Base-by-base conservation (phyloP, 2,888 invertebrate genomes). In the Apotomis betuletana region DNA sequence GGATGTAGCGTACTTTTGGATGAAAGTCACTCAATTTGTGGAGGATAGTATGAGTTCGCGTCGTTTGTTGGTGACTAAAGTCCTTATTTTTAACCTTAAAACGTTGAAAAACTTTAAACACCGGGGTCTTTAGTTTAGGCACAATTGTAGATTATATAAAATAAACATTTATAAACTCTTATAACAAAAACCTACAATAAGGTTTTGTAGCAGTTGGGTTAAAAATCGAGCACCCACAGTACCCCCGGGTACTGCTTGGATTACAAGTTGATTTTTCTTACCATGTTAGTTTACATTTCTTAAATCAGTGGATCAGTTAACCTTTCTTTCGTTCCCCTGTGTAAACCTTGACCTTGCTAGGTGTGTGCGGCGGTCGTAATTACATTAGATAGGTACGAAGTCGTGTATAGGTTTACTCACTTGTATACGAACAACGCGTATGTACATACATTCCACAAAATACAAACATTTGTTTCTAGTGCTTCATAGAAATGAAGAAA, bases 1-100 rank as follows among this genome's bases (percentile, higher is more conserved):
- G 63, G 55, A 64, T 62, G 68, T 57, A 65, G 54, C 68, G 74
- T 72, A 73, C 67, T 61, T 74, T 70, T 71, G 75, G 69, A 72
- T 69, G 67, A 75, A 73, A 74, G 62, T 74, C 73, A 74, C 74
- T 74, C 69, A 64, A 65, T 72, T 10, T 52, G 15, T 38, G 9
- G 55, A 15, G 1, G 41, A 46, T 27, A 52, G 4, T 49, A 9
- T 4, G 49, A 49, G 5, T 49, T 49, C 9, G 12, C 9, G 9
- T 3, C 8, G 10, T 4, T 0, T 6, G 8, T 10, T 49, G 49
- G 10, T 6, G 41, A 41, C 41, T 41, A 41, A 41, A 2, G 41
- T 41, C 5, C 41, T 41, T 41, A 6, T 41, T 36, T 36, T 57
- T 27, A 10, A 55, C 27, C 27, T 27, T 27, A 27, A 27, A 27